These are phyloP conservation scores for Orchesella cincta DNA, from an alignment of 1,140 invertebrate species.

Conservation along the genomic window DNA sequence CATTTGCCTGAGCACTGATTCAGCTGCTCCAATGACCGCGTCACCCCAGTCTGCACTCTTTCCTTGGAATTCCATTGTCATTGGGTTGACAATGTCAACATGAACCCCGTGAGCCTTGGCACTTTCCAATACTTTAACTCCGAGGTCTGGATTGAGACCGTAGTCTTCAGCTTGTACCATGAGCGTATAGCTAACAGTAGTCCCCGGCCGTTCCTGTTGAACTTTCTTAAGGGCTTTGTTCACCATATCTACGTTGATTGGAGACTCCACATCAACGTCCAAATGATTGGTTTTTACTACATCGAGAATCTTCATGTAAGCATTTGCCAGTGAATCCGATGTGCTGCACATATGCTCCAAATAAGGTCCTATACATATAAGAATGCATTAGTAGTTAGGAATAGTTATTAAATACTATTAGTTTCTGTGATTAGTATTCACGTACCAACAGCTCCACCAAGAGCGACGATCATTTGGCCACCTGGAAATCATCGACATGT, in stretches of 20 bases:
- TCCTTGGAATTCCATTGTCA: slow-evolving; percentile 52
- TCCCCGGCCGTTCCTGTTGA: slow-evolving; percentile 43
- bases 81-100: slow-evolving; percentile 52
- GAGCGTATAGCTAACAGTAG: slow-evolving; percentile 49
- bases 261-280: slow-evolving; percentile 52
- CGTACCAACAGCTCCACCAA: slow-evolving; percentile 47
- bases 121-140: slow-evolving; percentile 45
- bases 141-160: slow-evolving; percentile 45
- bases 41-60: slow-evolving; percentile 47
- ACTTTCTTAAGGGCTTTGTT: slow-evolving; percentile 47
- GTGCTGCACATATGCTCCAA: slow-evolving; percentile 48
- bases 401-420: not conserved
- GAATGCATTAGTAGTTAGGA: not conserved
- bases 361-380: slow-evolving; percentile 48
- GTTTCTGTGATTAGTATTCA: not conserved
- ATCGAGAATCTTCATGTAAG: slow-evolving; percentile 49
- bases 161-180: slow-evolving; percentile 50
- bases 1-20: slow-evolving; percentile 48
- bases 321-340: slow-evolving; percentile 34
- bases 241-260: slow-evolving; percentile 48
- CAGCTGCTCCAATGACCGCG: slow-evolving; percentile 46
- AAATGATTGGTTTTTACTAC: slow-evolving; percentile 49
- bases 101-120: slow-evolving; percentile 44
- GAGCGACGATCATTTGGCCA: slow-evolving; percentile 48
- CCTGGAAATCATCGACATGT: no score